A percentile compares a stretch with the other conserved stretches of the same genome.
Evolutionary conservation across 2,888 invertebrate species (phyloP).

Genomic region (Piscicola geometra): DNA sequence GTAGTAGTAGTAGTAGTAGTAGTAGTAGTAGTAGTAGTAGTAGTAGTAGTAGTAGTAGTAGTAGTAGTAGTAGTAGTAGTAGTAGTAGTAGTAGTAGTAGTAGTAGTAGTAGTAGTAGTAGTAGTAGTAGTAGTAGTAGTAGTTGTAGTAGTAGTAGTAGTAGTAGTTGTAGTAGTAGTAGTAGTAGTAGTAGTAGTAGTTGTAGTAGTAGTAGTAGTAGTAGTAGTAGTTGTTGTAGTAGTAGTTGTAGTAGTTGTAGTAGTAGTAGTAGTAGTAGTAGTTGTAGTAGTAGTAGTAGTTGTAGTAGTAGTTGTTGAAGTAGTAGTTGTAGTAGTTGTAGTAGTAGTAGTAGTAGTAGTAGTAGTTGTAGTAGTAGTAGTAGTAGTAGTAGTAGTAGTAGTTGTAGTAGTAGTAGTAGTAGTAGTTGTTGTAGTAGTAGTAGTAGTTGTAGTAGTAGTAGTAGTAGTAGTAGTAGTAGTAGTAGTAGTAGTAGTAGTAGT

Average conservation of each 20-base stretch:
- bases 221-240: conserved; percentile 27
- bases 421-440: no score
- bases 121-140: conserved; percentile 38
- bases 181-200: conserved; percentile 36
- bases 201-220: neutral
- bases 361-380: no score
- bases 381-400: no score
- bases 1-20: conserved; percentile 35
- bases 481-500: neutral
- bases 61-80: conserved; percentile 38
- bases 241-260: conserved; percentile 36
- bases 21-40: conserved; percentile 32
- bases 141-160: conserved; percentile 38
- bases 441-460: no score
- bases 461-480: neutral
- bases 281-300: no score
- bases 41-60: conserved; percentile 36
- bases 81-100: conserved; percentile 37
- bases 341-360: no score
- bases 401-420: no score
- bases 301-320: no score
- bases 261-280: conserved; percentile 33
- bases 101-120: conserved; percentile 38
- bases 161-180: conserved; percentile 38
- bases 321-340: no score